phyloP scores from a whole-genome alignment of 2,797 vertebrate genomes.

The Lindbergichthys nudifrons region DNA sequence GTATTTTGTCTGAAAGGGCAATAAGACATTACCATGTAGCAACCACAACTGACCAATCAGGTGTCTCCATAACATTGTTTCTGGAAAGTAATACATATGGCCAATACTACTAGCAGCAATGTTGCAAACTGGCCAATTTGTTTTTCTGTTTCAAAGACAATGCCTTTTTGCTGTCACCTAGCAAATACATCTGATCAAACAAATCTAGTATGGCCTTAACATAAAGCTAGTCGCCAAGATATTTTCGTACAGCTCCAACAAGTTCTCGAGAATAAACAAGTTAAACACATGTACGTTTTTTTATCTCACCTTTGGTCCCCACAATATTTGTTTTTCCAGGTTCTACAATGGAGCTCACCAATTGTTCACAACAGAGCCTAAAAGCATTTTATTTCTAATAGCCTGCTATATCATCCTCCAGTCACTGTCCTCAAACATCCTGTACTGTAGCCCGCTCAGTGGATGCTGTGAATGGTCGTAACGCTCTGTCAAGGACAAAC shows the following conservation, averaged over 20 bases:
- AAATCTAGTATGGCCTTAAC: neutral
- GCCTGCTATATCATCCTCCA: constrained; percentile 32
- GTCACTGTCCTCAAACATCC: constrained; percentile 20
- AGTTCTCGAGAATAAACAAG: neutral
- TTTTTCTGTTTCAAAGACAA: neutral
- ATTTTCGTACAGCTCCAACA: neutral
- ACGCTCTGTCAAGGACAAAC: constrained; percentile 54
- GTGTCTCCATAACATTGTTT: neutral
- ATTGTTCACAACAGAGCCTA: constrained; percentile 7
- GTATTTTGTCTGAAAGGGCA: no score
- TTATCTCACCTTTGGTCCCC: neutral
- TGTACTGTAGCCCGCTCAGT: constrained; percentile 10
- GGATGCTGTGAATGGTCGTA: constrained; percentile 19
- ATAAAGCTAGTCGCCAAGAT: neutral
- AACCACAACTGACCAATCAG: neutral
- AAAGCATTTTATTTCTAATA: constrained; percentile 15
- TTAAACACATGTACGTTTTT: neutral
- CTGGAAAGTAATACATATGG: neutral
- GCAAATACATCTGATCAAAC: neutral
- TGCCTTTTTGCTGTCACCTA: neutral
- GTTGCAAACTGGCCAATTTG: neutral
- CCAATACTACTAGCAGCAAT: neutral
- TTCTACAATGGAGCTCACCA: neutral
- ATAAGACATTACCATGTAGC: neutral
- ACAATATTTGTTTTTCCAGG: constrained; percentile 4